phyloP scores from a whole-genome alignment of 2,888 invertebrate genomes.

The Sicus ferrugineus region DNA sequence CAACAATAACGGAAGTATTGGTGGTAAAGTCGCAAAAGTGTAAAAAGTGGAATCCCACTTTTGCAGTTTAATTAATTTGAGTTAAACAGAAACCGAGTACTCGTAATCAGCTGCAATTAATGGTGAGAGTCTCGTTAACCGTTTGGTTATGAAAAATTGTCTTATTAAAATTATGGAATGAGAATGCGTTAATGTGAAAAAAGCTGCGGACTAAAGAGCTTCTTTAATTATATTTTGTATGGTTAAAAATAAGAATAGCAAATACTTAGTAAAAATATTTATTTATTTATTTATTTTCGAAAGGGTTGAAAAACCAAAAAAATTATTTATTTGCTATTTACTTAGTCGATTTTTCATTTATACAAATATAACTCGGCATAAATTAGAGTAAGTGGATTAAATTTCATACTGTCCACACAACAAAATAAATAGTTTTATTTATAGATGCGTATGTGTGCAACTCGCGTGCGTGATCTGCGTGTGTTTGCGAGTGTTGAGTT shows the following conservation, averaged over 20 bases:
- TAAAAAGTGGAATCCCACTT: conserved; percentile 12
- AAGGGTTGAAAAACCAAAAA: no score
- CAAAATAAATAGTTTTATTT: neutral
- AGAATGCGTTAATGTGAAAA: no score
- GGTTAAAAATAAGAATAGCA: no score
- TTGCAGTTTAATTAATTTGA: conserved; percentile 25
- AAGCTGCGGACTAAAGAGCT: no score
- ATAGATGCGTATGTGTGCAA: neutral
- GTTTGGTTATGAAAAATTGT: no score
- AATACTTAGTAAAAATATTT: no score
- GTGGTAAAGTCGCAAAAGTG: neutral
- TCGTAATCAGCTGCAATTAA: conserved; percentile 24
- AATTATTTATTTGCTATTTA: neutral
- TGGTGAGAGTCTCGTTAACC: conserved; percentile 3
- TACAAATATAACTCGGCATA: conserved; percentile 3
- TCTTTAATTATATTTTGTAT: no score
- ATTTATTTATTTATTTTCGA: no score
- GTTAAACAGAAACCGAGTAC: neutral
- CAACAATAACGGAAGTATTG: neutral
- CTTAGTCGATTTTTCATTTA: conserved; percentile 1
- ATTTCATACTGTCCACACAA: conserved; percentile 2
- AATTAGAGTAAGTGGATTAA: conserved; percentile 5
- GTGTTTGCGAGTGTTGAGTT: neutral
- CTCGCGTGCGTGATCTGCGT: neutral
- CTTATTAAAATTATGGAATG: no score